Conservation (phyloP, 2,888 invertebrate species). For the Drosophila subquinaria region DNA sequence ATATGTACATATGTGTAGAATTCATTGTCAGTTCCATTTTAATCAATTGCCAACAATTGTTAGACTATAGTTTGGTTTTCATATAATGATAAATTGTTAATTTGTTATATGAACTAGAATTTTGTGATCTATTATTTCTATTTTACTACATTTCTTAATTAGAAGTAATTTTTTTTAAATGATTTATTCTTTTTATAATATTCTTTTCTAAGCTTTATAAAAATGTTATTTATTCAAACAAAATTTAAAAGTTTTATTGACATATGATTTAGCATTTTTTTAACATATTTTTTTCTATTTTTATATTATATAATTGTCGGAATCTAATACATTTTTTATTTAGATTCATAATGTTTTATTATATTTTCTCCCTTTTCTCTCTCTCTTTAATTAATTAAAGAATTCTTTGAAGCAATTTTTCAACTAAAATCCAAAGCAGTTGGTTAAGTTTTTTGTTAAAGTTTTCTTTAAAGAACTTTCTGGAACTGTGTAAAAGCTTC, state of each 20-base stretch:
- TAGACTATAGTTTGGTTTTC: not conserved
- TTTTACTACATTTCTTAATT: too few species aligned
- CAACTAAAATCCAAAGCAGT: slow-evolving; percentile 9
- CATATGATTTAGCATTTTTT: too few species aligned
- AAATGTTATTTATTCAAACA: too few species aligned
- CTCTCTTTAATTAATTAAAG: not conserved
- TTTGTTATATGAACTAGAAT: not conserved
- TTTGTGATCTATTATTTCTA: not conserved
- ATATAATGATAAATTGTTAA: not conserved
- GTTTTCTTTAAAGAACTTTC: slow-evolving; percentile 60
- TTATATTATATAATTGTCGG: too few species aligned
- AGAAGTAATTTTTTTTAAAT: too few species aligned
- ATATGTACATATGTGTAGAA: slow-evolving; percentile 1
- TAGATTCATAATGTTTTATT: not conserved
- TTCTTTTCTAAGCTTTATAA: too few species aligned
- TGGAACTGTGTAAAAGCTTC: slow-evolving; percentile 21
- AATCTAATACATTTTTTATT: too few species aligned
- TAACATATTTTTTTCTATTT: not conserved
- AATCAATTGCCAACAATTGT: slow-evolving; percentile 23
- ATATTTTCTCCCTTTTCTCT: not conserved
- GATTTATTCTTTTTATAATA: too few species aligned
- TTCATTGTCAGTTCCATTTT: slow-evolving; percentile 26
- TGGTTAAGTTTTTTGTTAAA: not conserved
- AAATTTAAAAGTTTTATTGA: too few species aligned
- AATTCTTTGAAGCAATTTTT: slow-evolving; percentile 1